These are phyloP conservation scores for Passerina amoena DNA, from an alignment of 2,113 vertebrate genomes.

Conservation along the genomic window DNA sequence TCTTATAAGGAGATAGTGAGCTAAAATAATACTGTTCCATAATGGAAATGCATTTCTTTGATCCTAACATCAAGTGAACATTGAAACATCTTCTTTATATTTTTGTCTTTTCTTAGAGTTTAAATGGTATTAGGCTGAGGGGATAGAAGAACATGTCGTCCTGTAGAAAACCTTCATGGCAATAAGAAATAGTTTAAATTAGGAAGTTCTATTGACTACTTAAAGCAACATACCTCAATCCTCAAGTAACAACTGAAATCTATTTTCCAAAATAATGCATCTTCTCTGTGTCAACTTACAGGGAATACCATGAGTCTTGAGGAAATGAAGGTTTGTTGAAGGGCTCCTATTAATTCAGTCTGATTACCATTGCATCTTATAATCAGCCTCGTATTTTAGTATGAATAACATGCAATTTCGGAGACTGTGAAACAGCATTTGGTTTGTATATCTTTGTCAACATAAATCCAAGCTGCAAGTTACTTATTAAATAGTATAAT, in stretches of 20 bases:
- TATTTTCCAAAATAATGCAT: constrained; percentile 18
- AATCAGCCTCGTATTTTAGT: constrained; percentile 75
- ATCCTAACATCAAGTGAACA: neutral
- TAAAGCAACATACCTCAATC: neutral
- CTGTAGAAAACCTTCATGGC: neutral
- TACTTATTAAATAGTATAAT: constrained; percentile 71
- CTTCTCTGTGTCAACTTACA: constrained; percentile 50
- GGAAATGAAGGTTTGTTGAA: constrained; percentile 71
- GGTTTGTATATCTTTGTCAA: constrained; percentile 66
- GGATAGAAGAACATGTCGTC: neutral
- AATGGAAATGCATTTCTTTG: constrained; percentile 36
- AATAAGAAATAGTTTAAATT: constrained; percentile 49
- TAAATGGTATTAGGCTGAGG: neutral
- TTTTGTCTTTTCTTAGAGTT: neutral
- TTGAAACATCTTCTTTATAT: neutral
- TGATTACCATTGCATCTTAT: constrained; percentile 73
- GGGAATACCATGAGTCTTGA: constrained; percentile 47
- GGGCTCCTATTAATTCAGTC: constrained; percentile 74
- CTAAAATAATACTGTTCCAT: neutral
- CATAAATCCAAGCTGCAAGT: constrained; percentile 58
- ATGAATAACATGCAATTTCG: constrained; percentile 72
- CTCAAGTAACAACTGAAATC: constrained; percentile 39
- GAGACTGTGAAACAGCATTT: constrained; percentile 59
- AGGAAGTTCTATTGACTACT: constrained; percentile 39
- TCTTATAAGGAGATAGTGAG: neutral